phyloP scores from a whole-genome alignment of 2,888 invertebrate genomes.

The Polyommatus icarus region DNA sequence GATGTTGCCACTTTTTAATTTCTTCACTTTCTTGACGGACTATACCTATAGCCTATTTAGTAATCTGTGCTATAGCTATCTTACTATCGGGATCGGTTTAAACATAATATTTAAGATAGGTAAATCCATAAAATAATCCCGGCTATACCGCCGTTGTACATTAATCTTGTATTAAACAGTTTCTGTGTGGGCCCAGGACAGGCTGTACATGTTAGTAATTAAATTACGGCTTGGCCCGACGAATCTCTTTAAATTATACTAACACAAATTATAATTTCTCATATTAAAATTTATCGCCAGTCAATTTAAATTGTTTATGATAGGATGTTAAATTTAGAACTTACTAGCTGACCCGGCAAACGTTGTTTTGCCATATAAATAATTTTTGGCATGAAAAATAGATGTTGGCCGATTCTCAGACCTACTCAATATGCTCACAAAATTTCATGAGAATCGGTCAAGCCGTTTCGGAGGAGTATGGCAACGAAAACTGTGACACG shows the following conservation, averaged over 20 bases:
- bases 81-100: slow-evolving; percentile 50
- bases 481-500: too few relatives aligned
- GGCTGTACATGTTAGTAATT: slow-evolving; percentile 64
- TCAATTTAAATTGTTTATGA: background rate
- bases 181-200: slow-evolving; percentile 72
- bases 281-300: slow-evolving; percentile 23
- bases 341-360: too few relatives aligned
- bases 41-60: too few relatives aligned
- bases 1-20: too few relatives aligned
- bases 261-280: slow-evolving; percentile 38
- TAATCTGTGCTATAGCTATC: background rate
- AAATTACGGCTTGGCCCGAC: slow-evolving; percentile 64
- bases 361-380: too few relatives aligned
- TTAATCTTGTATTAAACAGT: slow-evolving; percentile 72
- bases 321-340: background rate
- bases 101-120: background rate
- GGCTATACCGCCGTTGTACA: slow-evolving; percentile 53
- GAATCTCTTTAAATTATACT: slow-evolving; percentile 69
- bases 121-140: slow-evolving; percentile 32
- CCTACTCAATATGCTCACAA: too few relatives aligned
- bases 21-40: too few relatives aligned
- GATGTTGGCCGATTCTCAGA: too few relatives aligned
- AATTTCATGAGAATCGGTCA: too few relatives aligned
- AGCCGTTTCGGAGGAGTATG: too few relatives aligned
- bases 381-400: too few relatives aligned